Evolutionary conservation across 1,140 invertebrate genomes (phyloP).

Genomic region (Asbolus verrucosus): DNA sequence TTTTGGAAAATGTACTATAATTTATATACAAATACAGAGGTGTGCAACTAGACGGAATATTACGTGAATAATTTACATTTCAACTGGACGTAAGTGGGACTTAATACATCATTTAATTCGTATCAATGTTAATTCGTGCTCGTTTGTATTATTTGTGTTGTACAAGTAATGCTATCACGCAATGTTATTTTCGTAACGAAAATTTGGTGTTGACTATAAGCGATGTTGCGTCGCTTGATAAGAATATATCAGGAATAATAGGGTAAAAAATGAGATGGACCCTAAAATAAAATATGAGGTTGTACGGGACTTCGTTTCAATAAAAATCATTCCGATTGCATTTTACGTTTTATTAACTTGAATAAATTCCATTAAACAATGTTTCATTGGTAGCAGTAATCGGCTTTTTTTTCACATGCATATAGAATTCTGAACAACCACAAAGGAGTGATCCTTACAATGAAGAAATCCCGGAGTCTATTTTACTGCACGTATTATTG

Average conservation of each 20-base stretch:
- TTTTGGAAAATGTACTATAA: slow-evolving; percentile 1
- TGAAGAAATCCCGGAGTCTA: too few species aligned
- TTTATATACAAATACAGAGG: slow-evolving; percentile 20
- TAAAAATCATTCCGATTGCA: too few species aligned
- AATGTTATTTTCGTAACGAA: slow-evolving; percentile 31
- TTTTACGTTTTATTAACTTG: too few species aligned
- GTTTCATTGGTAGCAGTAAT: too few species aligned
- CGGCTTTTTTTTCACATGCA: too few species aligned
- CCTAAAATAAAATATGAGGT: background rate
- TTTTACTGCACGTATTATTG: too few species aligned
- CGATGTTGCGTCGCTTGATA: slow-evolving; percentile 23
- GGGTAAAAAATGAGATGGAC: background rate
- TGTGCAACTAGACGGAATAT: slow-evolving; percentile 25
- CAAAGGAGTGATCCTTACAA: too few species aligned
- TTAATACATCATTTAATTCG: slow-evolving; percentile 38
- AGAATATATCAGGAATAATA: slow-evolving; percentile 7
- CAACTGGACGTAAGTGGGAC: slow-evolving; percentile 13
- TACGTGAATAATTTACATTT: slow-evolving; percentile 30
- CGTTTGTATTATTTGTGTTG: slow-evolving; percentile 31
- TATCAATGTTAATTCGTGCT: slow-evolving; percentile 38
- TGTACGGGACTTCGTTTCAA: too few species aligned
- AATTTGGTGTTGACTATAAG: slow-evolving; percentile 23
- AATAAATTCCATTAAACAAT: too few species aligned
- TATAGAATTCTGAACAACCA: too few species aligned
- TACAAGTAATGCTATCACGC: slow-evolving; percentile 28